Base-by-base conservation (phyloP, 2,888 invertebrate species). In the Crossocerus cetratus region DNA sequence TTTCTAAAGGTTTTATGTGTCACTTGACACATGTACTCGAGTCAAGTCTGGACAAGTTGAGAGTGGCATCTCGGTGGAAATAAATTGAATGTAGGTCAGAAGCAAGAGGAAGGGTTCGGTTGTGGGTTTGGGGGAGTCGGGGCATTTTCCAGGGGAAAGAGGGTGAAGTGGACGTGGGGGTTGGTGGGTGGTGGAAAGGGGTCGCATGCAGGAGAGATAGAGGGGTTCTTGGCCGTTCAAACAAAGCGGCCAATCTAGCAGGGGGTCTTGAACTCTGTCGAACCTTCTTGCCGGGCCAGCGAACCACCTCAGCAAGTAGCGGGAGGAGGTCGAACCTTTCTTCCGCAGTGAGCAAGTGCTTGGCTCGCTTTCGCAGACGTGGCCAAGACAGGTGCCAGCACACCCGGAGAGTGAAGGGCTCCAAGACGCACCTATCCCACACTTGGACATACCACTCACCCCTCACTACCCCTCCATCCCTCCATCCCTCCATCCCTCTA, bases 191-290 rank as follows among this genome's bases (percentile, higher is more conserved):
- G 32, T n/a, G 45, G 16, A 43, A 22, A 43, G 32, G 22, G n/a
- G 61, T 23, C 49, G 53, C 32, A 53, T 53, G 62, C 45, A 14
- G 2, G 43, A 56, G 44, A 49, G 62, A 57, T 13, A 42, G 21
- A 56, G 23, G 57, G 65, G 65, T 70, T 64, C 56, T 69, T 59
- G 64, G 68, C 55, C 68, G 72, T 79, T 77, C 72, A 74, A 82
- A 82, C 81, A 82, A 82, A 84, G 76, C 73, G 70, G 75, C 76
- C 77, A 83, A 84, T 84, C 81, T 81, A 72, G 69, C 67, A 60
- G 65, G 69, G 32, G 32, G 32, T 32, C 71, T 67, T 73, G 74
- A 75, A 65, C 56, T 60, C 5, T 11, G 53, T 64, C 72, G 56
- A 57, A 72, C 66, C 65, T 74, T 66, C 49, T 62, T 43, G 14